Base-by-base conservation (phyloP, 2,797 vertebrate species). In the Peromyscus nudipes region DNA sequence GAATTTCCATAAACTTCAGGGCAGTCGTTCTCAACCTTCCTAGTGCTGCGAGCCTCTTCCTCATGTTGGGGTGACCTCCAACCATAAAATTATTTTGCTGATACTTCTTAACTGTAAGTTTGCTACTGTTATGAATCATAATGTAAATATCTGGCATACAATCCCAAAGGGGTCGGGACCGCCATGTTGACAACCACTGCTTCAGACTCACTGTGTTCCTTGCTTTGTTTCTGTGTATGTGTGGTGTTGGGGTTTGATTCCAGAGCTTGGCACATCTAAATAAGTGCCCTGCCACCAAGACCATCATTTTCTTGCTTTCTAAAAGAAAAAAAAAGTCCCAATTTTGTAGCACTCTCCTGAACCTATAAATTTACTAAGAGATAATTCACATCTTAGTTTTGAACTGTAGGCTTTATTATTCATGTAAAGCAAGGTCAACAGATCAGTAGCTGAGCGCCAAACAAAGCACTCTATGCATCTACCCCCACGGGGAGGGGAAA, bases 371-470 rank as follows among this genome's bases (percentile, higher is more conserved):
- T 49, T 49, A 37, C 37, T 14, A 76, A 46, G 1, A 64, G 40
- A 21, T 69, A 23, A 76, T 6, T 57, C 46, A n/a, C 29, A 49
- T 5, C 31, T 85, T n/a, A 71, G 21, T 49, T 80, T 81, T 46
- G 31, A 55, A 73, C 62, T 25, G 6, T 29, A 23, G 40, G 1
- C 64, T 67, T 64, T 31, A 31, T 62, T 40, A 14, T 37, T 31
- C 10, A 3, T 0, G 2, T 14, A 23, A 4, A 25, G 9, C 43
- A 12, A 87, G 21, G 17, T 2, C n/a, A 23, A 16, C 2, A 7
- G 23, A 43, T 40, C 6, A 69, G 29, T 64, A 65, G 25, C 13
- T 19, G 2, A 13, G 11, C 4, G 6, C 4, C 16, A 27, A 31
- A 14, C 6, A 40, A 16, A 2, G 31, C 40, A 11, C 34, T 34